These are phyloP conservation scores for Eretmocerus hayati DNA, from an alignment of 2,888 invertebrate genomes.

Conservation along the genomic window DNA sequence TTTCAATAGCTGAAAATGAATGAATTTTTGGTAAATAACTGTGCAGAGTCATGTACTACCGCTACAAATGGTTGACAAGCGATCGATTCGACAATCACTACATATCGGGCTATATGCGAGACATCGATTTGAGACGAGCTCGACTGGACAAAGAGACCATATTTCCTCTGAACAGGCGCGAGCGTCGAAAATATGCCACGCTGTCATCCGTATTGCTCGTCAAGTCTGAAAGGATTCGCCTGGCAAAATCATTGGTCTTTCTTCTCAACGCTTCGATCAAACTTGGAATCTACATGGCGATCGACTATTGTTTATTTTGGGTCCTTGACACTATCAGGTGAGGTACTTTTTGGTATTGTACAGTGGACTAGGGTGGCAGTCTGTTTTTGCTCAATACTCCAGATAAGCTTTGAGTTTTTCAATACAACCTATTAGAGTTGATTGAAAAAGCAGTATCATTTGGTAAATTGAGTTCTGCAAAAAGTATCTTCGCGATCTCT, in stretches of 20 bases:
- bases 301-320: slow-evolving; percentile 76
- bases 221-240: slow-evolving; percentile 53
- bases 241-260: slow-evolving; percentile 53
- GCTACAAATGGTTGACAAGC: slow-evolving; percentile 62
- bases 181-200: slow-evolving; percentile 55
- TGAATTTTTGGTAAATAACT: no score
- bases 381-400: no score
- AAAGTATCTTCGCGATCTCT: no score
- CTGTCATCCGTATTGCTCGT: slow-evolving; percentile 56
- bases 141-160: slow-evolving; percentile 57
- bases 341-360: no score
- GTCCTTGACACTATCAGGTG: slow-evolving; percentile 52
- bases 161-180: slow-evolving; percentile 61
- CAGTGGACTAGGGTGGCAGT: no score
- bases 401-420: no score
- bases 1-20: no score
- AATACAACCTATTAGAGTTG: no score
- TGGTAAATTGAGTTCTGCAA: no score
- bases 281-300: slow-evolving; percentile 63
- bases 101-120: slow-evolving; percentile 59
- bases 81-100: slow-evolving; percentile 68
- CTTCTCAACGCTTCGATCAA: slow-evolving; percentile 64
- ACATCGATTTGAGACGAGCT: slow-evolving; percentile 57
- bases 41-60: slow-evolving; percentile 62
- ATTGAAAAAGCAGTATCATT: no score